These are phyloP conservation scores for Sinocyclocheilus anshuiensis DNA, from an alignment of 2,113 vertebrate genomes.

Conservation along the genomic window DNA sequence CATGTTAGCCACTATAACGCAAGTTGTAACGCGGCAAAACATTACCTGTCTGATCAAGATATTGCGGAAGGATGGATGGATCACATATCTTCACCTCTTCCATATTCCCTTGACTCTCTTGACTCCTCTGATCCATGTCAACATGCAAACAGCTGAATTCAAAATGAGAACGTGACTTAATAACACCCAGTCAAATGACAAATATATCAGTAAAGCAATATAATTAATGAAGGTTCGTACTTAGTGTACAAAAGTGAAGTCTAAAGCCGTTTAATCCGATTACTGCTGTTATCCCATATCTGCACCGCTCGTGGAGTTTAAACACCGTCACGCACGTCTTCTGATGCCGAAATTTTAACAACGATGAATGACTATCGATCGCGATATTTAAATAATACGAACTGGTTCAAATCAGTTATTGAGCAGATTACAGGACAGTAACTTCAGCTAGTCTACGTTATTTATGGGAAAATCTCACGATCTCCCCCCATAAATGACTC, in stretches of 20 bases:
- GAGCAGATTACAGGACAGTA: background rate
- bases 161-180: background rate
- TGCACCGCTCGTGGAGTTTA: background rate
- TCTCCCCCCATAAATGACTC: background rate
- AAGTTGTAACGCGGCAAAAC: background rate
- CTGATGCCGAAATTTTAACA: background rate
- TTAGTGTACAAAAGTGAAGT: background rate
- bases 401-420: background rate
- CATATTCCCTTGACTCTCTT: background rate
- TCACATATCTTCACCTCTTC: constrained; percentile 11
- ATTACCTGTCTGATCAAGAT: constrained; percentile 14
- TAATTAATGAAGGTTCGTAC: background rate
- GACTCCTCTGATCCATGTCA: constrained; percentile 19
- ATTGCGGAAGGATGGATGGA: background rate
- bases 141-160: constrained; percentile 41
- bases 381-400: background rate
- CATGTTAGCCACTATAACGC: background rate
- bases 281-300: constrained; percentile 35
- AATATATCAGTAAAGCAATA: background rate
- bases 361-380: background rate
- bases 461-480: no score
- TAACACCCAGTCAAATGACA: background rate
- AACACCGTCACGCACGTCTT: background rate
- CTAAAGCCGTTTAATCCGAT: constrained; percentile 10
- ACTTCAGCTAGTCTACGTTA: background rate